Base-by-base conservation (phyloP, 2,113 vertebrate species). In the Scomber colias region DNA sequence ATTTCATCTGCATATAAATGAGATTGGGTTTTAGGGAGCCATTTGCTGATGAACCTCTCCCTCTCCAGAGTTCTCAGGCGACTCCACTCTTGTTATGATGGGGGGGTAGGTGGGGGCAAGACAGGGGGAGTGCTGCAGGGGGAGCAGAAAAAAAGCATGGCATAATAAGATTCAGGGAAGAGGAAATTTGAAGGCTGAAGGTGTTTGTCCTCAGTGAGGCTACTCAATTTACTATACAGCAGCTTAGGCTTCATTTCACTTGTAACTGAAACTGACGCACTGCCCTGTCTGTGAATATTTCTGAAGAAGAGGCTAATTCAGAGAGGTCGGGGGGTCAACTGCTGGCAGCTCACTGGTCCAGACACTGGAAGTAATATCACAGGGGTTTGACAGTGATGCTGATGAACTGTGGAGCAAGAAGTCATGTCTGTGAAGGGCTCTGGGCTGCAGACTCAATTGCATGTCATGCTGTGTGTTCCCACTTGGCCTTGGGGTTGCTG, bases 1-100 rank as follows among this genome's bases (percentile, higher is more conserved):
- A 94, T 94, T 93, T 90, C 87, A 94, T 94, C 94, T 94, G 92
- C 93, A 94, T 93, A 90, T 89, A 94, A 90, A 95, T 92, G 91
- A 92, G 90, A 82, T 77, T 68, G 77, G 81, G 82, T 90, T 88
- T 91, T 76, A 84, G 84, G 79, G 80, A 87, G 77, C 85, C 84
- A 87, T 90, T 92, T 92, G 81, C 89, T 89, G 89, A 92, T 93
- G 89, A 93, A 66, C 88, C 62, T 83, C 81, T 82, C 75, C 63
- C 64, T 71, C 71, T 71, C 66, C 67, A 62, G 77, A 84, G 67
- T 68, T 80, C 51, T 56, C 64, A 67, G 71, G 48, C 50, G 63
- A 71, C 73, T 55, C 83, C 56, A 13, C 81, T 81, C 64, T 45
- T 51, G 81, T 83, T 81, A 84, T 77, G 86, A 83, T 35, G 70